Percentiles rank a stretch among this genome's conserved stretches.
These are phyloP conservation scores for Crotalus helleri DNA, from an alignment of 2,113 vertebrate genomes.

Conservation along the genomic window DNA sequence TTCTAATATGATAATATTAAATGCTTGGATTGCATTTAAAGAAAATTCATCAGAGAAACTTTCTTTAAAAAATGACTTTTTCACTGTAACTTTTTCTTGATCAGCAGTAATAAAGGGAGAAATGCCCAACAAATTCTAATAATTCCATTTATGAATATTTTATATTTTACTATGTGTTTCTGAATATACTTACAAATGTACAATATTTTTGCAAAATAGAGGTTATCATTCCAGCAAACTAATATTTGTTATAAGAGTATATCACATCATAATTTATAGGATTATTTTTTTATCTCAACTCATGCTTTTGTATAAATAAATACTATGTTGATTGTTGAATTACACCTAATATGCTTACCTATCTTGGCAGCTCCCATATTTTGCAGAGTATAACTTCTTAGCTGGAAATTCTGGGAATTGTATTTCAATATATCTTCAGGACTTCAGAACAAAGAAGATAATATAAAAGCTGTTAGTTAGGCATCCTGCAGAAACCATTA, in stretches of 20 bases:
- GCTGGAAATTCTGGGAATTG: neutral
- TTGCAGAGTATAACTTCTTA: neutral
- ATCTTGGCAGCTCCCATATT: neutral
- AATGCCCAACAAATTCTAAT: neutral
- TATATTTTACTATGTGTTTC: neutral
- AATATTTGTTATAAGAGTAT: neutral
- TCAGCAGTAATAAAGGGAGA: slow-evolving; percentile 9
- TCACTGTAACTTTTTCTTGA: slow-evolving; percentile 1
- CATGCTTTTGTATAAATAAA: neutral
- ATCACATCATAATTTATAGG: neutral
- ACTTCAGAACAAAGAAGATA: neutral
- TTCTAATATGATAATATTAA: neutral
- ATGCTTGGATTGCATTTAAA: neutral
- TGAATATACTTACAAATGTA: neutral
- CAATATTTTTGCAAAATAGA: neutral
- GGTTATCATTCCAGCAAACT: neutral
- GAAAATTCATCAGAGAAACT: neutral
- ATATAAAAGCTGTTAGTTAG: neutral
- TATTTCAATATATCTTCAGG: neutral
- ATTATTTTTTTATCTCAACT: neutral
- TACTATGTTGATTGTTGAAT: neutral
- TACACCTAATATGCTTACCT: neutral
- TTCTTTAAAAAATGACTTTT: neutral
- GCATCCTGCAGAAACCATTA: neutral
- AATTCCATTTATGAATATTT: neutral